phyloP scores from a whole-genome alignment of 64 coral and sea anemone species.

The Dendronephthya gigantea region DNA sequence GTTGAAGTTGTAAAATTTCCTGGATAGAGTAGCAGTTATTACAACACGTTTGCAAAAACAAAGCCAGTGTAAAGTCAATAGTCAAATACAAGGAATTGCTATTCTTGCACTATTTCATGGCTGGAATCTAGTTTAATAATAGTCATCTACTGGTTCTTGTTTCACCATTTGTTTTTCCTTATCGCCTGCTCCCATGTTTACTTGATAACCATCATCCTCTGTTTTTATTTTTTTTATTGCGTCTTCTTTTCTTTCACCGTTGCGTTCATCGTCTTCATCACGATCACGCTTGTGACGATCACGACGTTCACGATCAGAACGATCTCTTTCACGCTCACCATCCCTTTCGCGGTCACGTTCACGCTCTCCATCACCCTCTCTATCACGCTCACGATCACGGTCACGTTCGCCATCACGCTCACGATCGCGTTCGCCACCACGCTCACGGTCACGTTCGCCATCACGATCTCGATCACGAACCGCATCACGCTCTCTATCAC shows the following conservation, averaged over 20 bases:
- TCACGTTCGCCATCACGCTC: not conserved
- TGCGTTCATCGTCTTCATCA: not conserved
- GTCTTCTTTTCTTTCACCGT: not conserved
- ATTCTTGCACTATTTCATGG: not conserved
- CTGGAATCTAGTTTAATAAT: not conserved
- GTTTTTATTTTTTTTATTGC: not conserved
- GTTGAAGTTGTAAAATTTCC: no score
- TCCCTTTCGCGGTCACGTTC: not conserved
- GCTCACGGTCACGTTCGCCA: conserved; percentile 11
- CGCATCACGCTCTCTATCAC: not conserved
- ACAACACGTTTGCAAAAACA: no score
- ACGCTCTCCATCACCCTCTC: not conserved
- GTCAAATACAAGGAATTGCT: no score
- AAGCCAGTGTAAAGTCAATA: no score
- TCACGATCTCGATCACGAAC: conserved; percentile 30
- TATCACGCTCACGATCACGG: not conserved
- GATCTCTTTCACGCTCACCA: not conserved
- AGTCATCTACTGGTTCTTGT: not conserved
- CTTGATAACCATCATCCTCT: not conserved
- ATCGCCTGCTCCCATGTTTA: not conserved
- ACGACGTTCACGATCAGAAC: not conserved
- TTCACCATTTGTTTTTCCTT: not conserved
- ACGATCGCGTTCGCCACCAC: conserved; percentile 8
- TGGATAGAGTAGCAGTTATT: no score
- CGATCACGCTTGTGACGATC: not conserved